These are phyloP conservation scores for Sinocyclocheilus maitianheensis DNA, from an alignment of 2,113 vertebrate genomes.

Conservation along the genomic window DNA sequence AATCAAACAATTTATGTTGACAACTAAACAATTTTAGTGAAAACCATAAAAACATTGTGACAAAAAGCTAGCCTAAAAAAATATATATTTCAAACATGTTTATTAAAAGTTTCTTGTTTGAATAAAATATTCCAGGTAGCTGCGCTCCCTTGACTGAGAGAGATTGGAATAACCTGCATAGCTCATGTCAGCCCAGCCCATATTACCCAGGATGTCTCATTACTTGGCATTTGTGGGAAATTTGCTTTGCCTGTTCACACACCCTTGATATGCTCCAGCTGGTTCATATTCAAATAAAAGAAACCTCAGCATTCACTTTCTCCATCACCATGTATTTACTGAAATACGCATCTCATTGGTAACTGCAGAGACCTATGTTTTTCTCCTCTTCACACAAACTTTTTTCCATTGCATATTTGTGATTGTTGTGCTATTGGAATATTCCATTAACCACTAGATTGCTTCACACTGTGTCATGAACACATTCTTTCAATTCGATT, in stretches of 20 bases:
- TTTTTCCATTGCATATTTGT: slow-evolving; percentile 70
- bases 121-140: not conserved
- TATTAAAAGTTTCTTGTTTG: not conserved
- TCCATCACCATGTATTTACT: not conserved
- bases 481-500: slow-evolving; percentile 62
- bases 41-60: no score
- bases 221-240: slow-evolving; percentile 47
- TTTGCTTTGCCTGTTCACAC: slow-evolving; percentile 59
- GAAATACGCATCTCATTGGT: not conserved
- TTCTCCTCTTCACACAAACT: slow-evolving; percentile 47
- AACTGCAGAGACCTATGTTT: slow-evolving; percentile 15
- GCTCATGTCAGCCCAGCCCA: slow-evolving; percentile 40
- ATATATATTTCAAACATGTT: not conserved
- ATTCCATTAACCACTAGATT: slow-evolving; percentile 68
- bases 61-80: no score
- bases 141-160: not conserved
- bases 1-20: not conserved
- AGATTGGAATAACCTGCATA: not conserved
- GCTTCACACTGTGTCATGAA: slow-evolving; percentile 53
- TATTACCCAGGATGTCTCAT: slow-evolving; percentile 28
- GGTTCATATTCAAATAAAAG: slow-evolving; percentile 60
- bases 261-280: slow-evolving; percentile 46
- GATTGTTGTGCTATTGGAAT: slow-evolving; percentile 66
- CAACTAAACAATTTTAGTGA: no score
- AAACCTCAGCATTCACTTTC: slow-evolving; percentile 48